Evolutionary conservation across 2,113 vertebrate genomes (phyloP).

Genomic region (Illadopsis cleaveri): DNA sequence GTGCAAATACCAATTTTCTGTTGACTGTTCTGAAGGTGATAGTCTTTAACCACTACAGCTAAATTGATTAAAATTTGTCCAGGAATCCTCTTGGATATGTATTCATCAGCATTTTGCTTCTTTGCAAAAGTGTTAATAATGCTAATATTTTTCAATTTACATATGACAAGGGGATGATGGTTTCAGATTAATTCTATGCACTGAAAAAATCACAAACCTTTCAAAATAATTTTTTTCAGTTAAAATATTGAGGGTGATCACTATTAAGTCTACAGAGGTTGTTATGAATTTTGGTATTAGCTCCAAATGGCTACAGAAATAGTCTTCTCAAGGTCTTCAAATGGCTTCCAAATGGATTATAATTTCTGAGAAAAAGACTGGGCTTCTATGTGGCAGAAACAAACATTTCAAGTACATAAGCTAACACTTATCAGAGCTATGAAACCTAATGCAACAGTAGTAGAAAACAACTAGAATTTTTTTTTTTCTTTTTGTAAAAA

Average conservation of each 20-base stretch:
- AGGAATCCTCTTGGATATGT: not conserved
- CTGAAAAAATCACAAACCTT: not conserved
- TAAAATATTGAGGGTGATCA: not conserved
- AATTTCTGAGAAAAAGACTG: slow-evolving; percentile 8
- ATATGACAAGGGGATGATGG: not conserved
- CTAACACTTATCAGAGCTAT: slow-evolving; percentile 50
- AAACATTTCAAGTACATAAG: slow-evolving; percentile 70
- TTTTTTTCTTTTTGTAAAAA: slow-evolving; percentile 32
- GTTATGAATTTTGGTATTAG: not conserved
- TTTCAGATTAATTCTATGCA: not conserved
- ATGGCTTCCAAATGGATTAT: not conserved
- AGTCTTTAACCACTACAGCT: not conserved
- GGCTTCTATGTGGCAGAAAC: slow-evolving; percentile 71
- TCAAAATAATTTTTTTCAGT: not conserved
- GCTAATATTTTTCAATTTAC: not conserved
- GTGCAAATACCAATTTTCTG: not conserved
- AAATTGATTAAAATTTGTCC: not conserved
- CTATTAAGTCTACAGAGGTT: not conserved
- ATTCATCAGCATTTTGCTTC: not conserved
- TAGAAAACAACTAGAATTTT: slow-evolving; percentile 55
- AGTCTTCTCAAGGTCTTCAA: not conserved
- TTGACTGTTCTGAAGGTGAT: not conserved
- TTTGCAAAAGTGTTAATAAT: not conserved
- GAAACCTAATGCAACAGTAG: slow-evolving; percentile 50
- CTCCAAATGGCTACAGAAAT: not conserved